Percentiles rank a stretch among this genome's conserved stretches.
Conservation (phyloP, 2,888 invertebrate genomes). For the Yponomeuta malinellus region DNA sequence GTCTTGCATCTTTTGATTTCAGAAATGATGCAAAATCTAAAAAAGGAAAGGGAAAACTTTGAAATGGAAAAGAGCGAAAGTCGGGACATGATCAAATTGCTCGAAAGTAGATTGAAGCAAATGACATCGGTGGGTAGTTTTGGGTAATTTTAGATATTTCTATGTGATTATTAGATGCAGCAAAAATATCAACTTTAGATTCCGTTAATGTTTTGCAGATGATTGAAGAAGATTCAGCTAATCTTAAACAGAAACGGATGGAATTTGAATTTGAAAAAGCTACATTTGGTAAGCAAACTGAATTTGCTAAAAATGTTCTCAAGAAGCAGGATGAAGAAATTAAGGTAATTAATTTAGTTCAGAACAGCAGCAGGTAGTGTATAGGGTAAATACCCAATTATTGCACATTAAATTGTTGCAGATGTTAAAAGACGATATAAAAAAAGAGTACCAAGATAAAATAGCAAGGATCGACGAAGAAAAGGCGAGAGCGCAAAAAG, state of each 20-base stretch:
- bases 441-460: conserved; percentile 62
- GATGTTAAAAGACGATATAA: conserved; percentile 59
- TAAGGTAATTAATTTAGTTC: conserved; percentile 50
- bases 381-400: too few relatives aligned
- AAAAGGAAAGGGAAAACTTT: conserved; percentile 71
- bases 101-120: conserved; percentile 76
- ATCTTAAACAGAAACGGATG: conserved; percentile 75
- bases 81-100: conserved; percentile 66
- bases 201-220: conserved; percentile 29
- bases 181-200: not conserved
- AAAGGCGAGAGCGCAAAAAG: conserved; percentile 47
- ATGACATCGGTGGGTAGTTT: conserved; percentile 62
- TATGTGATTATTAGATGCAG: not conserved
- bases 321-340: conserved; percentile 78
- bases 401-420: conserved; percentile 21
- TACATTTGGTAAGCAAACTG: conserved; percentile 77
- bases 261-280: conserved; percentile 77
- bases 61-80: conserved; percentile 74
- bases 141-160: not conserved
- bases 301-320: conserved; percentile 72
- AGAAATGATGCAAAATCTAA: conserved; percentile 75
- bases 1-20: conserved; percentile 21
- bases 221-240: conserved; percentile 60
- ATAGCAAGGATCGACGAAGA: conserved; percentile 57
- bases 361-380: not conserved